phyloP scores from a whole-genome alignment of 2,113 vertebrate species.

The Neotragus moschatus region DNA sequence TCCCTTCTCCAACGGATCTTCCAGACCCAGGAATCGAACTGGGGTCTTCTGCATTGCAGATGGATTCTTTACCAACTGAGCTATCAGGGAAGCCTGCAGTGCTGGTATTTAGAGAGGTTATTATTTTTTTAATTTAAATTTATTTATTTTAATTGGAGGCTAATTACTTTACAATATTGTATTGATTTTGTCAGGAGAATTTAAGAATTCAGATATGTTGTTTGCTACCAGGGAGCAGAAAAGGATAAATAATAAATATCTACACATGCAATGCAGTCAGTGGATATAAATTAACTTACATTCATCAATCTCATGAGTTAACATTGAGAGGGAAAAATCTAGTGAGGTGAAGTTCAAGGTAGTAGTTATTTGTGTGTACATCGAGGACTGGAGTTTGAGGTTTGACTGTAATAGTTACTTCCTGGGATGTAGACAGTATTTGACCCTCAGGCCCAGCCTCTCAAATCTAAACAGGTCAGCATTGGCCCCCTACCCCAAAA shows the following conservation, averaged over 20 bases:
- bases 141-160: too few species aligned
- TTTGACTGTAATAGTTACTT: background rate
- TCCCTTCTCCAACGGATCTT: background rate
- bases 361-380: background rate
- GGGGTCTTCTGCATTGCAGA: background rate
- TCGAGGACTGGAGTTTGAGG: background rate
- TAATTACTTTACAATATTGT: too few species aligned
- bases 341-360: background rate
- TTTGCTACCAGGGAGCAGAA: background rate
- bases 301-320: background rate
- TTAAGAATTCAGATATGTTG: background rate
- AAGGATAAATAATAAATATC: background rate
- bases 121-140: too few species aligned
- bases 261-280: background rate
- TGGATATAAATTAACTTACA: background rate
- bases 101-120: background rate
- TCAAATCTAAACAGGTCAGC: background rate
- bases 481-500: background rate
- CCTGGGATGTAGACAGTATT: background rate
- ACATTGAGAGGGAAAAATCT: background rate
- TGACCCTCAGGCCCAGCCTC: background rate
- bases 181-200: background rate
- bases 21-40: rapidly evolving
- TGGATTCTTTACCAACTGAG: background rate
- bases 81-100: background rate